Percentiles rank a stretch among this genome's conserved stretches.
These are phyloP conservation scores for Archivesica marissinica DNA, from an alignment of 1,140 invertebrate genomes.

Conservation along the genomic window DNA sequence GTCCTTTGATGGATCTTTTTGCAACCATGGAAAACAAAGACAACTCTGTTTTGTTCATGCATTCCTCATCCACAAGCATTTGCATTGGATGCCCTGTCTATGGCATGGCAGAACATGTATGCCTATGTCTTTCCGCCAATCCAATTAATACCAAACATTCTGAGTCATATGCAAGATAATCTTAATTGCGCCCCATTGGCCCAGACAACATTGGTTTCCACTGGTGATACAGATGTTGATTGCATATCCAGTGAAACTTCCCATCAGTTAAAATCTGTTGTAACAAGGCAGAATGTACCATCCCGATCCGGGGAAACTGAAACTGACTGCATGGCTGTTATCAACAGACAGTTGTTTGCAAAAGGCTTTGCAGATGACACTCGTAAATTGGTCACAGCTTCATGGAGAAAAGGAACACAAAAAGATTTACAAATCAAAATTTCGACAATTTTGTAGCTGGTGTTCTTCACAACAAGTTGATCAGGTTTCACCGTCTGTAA, in stretches of 20 bases:
- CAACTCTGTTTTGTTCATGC: conserved; percentile 41
- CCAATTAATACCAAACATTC: background rate
- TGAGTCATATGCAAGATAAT: conserved; percentile 46
- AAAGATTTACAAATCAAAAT: conserved; percentile 44
- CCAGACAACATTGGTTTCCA: conserved; percentile 29
- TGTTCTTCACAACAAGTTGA: conserved; percentile 57
- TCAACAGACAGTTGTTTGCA: conserved; percentile 40
- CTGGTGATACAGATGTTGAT: conserved; percentile 3
- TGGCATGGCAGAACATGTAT: conserved; percentile 51
- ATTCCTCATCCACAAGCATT: conserved; percentile 32
- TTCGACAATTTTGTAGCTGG: conserved; percentile 50
- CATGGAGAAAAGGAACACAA: conserved; percentile 28
- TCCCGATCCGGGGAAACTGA: background rate
- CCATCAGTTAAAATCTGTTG: conserved; percentile 16
- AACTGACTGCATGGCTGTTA: conserved; percentile 54
- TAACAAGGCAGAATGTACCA: conserved; percentile 25
- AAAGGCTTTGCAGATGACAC: conserved; percentile 30
- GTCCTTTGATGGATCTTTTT: conserved; percentile 59
- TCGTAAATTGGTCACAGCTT: background rate
- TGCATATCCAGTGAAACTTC: conserved; percentile 27
- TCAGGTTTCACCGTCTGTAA: conserved; percentile 31
- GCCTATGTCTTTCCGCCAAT: conserved; percentile 54
- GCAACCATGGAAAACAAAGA: conserved; percentile 27
- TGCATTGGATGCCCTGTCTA: conserved; percentile 46
- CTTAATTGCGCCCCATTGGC: conserved; percentile 47